phyloP scores from a whole-genome alignment of 2,113 vertebrate species.

The Semicossyphus pulcher region DNA sequence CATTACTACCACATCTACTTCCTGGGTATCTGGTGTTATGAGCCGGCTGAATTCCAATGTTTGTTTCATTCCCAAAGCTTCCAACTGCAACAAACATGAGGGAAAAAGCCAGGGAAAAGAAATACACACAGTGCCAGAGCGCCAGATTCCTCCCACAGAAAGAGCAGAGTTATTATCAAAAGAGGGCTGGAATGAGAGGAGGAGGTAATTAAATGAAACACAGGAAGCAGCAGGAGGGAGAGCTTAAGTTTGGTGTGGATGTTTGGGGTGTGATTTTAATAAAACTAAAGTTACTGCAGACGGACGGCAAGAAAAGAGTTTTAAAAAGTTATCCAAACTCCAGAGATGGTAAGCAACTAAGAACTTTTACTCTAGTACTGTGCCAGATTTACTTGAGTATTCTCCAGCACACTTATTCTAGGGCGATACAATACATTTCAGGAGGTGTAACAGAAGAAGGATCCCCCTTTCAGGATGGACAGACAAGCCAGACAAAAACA shows the following conservation, averaged over 20 bases:
- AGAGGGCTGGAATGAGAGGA: slow-evolving; percentile 9
- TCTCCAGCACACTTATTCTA: too few species aligned
- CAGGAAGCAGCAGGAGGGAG: slow-evolving; percentile 19
- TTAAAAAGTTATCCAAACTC: too few species aligned
- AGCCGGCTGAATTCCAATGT: slow-evolving; percentile 15
- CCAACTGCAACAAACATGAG: slow-evolving; percentile 50
- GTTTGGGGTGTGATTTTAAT: neutral
- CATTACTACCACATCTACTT: slow-evolving; percentile 44
- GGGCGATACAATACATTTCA: too few species aligned
- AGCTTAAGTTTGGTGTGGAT: neutral
- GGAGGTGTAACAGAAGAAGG: too few species aligned
- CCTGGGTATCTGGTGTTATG: slow-evolving; percentile 49
- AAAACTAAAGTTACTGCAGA: too few species aligned
- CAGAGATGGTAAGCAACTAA: too few species aligned
- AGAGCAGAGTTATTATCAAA: slow-evolving; percentile 22
- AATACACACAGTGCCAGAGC: slow-evolving; percentile 23
- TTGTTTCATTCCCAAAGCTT: slow-evolving; percentile 52
- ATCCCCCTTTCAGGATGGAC: too few species aligned
- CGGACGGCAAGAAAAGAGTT: neutral
- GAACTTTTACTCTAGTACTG: too few species aligned
- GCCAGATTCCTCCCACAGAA: slow-evolving; percentile 40
- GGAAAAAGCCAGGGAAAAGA: slow-evolving; percentile 10
- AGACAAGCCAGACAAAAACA: too few species aligned
- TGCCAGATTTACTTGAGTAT: too few species aligned
- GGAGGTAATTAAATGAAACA: slow-evolving; percentile 12